Conservation (phyloP, 2,797 vertebrate species). For the Macropodus opercularis region DNA sequence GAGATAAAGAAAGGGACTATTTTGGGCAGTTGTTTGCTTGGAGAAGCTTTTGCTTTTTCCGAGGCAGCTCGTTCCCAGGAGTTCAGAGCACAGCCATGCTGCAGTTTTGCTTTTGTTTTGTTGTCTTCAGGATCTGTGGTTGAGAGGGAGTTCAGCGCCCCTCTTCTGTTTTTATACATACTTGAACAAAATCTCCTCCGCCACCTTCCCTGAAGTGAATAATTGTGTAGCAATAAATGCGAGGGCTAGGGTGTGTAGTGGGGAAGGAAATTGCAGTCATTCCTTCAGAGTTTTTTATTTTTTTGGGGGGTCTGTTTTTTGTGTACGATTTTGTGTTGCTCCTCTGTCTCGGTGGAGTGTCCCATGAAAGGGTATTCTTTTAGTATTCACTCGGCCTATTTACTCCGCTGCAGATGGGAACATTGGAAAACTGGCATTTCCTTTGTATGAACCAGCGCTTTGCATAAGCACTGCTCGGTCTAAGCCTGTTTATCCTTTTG, state of each 20-base stretch:
- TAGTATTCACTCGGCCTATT: constrained; percentile 54
- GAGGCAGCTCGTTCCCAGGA: constrained; percentile 80
- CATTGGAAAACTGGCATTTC: constrained; percentile 70
- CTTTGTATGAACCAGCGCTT: constrained; percentile 53
- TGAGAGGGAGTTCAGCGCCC: constrained; percentile 74
- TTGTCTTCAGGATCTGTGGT: constrained; percentile 74
- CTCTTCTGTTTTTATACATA: constrained; percentile 61
- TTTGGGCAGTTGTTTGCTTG: constrained; percentile 82
- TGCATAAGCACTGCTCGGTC: constrained; percentile 47
- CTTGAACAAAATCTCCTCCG: constrained; percentile 46
- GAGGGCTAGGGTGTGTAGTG: constrained; percentile 26
- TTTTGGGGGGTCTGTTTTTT: constrained; percentile 53
- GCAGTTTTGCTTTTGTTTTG: constrained; percentile 77
- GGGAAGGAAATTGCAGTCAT: constrained; percentile 69
- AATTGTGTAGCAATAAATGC: constrained; percentile 59
- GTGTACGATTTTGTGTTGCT: constrained; percentile 45
- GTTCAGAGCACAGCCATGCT: constrained; percentile 68
- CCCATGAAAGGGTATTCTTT: constrained; percentile 59
- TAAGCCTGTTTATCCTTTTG: constrained; percentile 40
- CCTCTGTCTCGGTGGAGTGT: constrained; percentile 46
- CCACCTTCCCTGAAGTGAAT: constrained; percentile 63
- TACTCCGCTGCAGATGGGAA: constrained; percentile 59
- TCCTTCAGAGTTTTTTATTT: constrained; percentile 61
- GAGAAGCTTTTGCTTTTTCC: constrained; percentile 79
- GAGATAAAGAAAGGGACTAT: constrained; percentile 80